A percentile compares a stretch with the other conserved stretches of the same genome.
Evolutionary conservation across 2,113 vertebrate species (phyloP).

Genomic region (Oryzias melastigma): DNA sequence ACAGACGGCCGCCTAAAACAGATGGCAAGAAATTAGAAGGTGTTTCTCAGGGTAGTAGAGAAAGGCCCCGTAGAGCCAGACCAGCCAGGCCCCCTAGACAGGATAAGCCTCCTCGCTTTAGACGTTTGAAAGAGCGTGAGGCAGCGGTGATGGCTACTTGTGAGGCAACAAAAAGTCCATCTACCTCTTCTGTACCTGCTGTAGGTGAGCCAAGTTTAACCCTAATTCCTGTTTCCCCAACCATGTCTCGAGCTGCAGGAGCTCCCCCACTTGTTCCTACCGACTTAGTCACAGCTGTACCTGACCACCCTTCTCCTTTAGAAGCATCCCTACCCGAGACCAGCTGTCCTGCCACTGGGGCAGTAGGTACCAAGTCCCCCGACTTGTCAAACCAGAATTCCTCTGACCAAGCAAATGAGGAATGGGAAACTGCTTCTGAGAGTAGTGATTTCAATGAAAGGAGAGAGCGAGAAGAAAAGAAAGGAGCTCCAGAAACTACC

Average conservation of each 20-base stretch:
- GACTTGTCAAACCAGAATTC: conserved; percentile 98
- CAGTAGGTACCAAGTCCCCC: conserved; percentile 90
- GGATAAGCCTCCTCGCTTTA: conserved; percentile 95
- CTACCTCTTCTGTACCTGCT: conserved; percentile 51
- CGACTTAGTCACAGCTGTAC: conserved; percentile 42
- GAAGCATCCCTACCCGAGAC: conserved; percentile 54
- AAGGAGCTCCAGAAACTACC: conserved; percentile 79
- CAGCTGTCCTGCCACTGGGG: conserved; percentile 59
- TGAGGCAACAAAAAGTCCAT: conserved; percentile 32
- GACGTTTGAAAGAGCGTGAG: conserved; percentile 92
- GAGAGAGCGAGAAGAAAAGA: conserved; percentile 92
- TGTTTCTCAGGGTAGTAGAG: conserved; percentile 82
- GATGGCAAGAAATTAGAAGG: conserved; percentile 86
- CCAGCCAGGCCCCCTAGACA: conserved; percentile 94
- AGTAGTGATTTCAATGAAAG: conserved; percentile 98
- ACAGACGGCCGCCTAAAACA: conserved; percentile 84
- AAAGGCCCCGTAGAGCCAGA: conserved; percentile 89
- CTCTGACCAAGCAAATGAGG: conserved; percentile 98
- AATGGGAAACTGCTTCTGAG: conserved; percentile 98
- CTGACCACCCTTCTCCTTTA: conserved; percentile 43
- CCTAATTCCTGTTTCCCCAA: conserved; percentile 59
- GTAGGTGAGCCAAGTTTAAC: conserved; percentile 30
- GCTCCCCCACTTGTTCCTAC: conserved; percentile 59
- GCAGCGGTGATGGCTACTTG: conserved; percentile 75
- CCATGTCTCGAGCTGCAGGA: conserved; percentile 76